These are phyloP conservation scores for Dermatophagoides farinae DNA, from an alignment of 1,140 invertebrate genomes.

Conservation along the genomic window DNA sequence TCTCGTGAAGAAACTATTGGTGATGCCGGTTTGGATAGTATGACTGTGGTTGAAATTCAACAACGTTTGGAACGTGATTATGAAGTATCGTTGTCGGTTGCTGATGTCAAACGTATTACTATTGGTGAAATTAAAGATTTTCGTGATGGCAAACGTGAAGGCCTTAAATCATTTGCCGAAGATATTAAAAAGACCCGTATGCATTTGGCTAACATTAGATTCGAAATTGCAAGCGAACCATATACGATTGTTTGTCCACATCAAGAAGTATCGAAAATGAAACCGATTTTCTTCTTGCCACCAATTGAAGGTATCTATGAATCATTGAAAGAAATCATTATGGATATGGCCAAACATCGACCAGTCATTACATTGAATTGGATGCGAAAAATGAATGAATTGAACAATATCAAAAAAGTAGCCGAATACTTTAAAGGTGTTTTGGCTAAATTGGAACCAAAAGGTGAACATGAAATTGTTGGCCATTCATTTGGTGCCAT, in stretches of 20 bases:
- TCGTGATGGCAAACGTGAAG: constrained; percentile 19
- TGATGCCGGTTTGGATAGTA: constrained; percentile 67
- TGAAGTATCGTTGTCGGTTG: constrained; percentile 35
- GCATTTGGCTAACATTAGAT: neutral
- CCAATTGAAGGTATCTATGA: constrained; percentile 14
- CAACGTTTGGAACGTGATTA: constrained; percentile 79
- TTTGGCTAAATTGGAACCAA: neutral
- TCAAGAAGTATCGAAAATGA: neutral
- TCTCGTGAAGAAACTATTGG: constrained; percentile 49
- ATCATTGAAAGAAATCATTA: constrained; percentile 22
- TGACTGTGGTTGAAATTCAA: constrained; percentile 95
- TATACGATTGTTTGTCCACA: neutral
- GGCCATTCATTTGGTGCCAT: constrained; percentile 86
- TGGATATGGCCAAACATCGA: neutral
- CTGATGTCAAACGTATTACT: constrained; percentile 2
- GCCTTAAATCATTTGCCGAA: neutral
- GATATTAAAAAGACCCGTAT: neutral
- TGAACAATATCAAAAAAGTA: neutral
- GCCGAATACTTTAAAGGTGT: neutral
- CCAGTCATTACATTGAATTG: constrained; percentile 13
- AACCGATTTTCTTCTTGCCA: constrained; percentile 14
- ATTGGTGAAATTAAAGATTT: constrained; percentile 6
- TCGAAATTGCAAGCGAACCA: constrained; percentile 5
- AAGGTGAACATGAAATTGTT: constrained; percentile 44
- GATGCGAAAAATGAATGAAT: neutral